phyloP scores from a whole-genome alignment of 2,888 invertebrate genomes.

The Limenitis camilla region DNA sequence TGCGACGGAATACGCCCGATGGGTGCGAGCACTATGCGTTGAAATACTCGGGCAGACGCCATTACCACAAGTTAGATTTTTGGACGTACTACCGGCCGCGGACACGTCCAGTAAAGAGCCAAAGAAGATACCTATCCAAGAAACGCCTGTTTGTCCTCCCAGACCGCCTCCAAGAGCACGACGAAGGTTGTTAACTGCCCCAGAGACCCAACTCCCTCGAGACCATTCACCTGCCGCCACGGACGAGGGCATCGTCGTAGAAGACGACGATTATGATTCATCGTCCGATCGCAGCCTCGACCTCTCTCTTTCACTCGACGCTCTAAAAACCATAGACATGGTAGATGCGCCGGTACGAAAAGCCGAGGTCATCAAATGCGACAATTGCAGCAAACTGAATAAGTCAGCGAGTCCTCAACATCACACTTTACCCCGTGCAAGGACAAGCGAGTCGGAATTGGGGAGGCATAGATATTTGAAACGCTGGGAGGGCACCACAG shows the following conservation, averaged over 20 bases:
- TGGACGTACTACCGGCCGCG: slow-evolving; percentile 80
- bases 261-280: slow-evolving; percentile 73
- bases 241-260: slow-evolving; percentile 71
- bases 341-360: slow-evolving; percentile 60
- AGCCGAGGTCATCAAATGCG: slow-evolving; percentile 63
- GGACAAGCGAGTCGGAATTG: slow-evolving; percentile 54
- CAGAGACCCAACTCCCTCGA: slow-evolving; percentile 56
- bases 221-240: slow-evolving; percentile 68
- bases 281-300: slow-evolving; percentile 74
- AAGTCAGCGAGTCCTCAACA: slow-evolving; percentile 39
- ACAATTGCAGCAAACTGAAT: slow-evolving; percentile 63
- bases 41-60: slow-evolving; percentile 85
- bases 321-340: slow-evolving; percentile 61
- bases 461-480: slow-evolving; percentile 61
- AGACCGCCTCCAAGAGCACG: slow-evolving; percentile 64
- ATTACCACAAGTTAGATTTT: slow-evolving; percentile 80
- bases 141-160: slow-evolving; percentile 53
- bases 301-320: slow-evolving; percentile 67
- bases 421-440: slow-evolving; percentile 64
- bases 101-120: slow-evolving; percentile 60
- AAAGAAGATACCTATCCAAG: slow-evolving; percentile 55
- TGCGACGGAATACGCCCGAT: slow-evolving; percentile 80
- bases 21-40: slow-evolving; percentile 83
- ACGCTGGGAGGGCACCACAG: slow-evolving; percentile 63
- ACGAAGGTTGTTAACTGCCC: slow-evolving; percentile 53